phyloP scores from a whole-genome alignment of 2,888 invertebrate species.

The Drosophila helvetica region DNA sequence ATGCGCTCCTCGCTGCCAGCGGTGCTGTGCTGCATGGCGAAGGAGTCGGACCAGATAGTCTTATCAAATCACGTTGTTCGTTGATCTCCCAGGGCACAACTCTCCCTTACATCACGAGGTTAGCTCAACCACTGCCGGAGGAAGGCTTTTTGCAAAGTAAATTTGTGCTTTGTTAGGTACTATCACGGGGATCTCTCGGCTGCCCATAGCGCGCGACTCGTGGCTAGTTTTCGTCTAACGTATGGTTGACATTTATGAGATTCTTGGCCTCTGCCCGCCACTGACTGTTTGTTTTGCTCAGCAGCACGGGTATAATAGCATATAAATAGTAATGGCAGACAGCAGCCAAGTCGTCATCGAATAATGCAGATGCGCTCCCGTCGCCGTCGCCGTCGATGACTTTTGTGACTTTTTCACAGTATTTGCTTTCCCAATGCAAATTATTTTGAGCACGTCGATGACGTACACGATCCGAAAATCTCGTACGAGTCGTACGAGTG shows the following conservation, averaged over 20 bases:
- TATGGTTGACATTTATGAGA: constrained; percentile 26
- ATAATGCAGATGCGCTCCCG: constrained; percentile 39
- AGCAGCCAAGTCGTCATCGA: constrained; percentile 36
- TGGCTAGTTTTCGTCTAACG: constrained; percentile 17
- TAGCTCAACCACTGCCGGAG: constrained; percentile 1
- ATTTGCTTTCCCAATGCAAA: constrained; percentile 30
- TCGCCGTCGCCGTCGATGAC: constrained; percentile 1
- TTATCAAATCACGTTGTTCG: constrained; percentile 1
- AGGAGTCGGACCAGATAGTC: neutral
- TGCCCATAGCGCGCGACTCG: constrained; percentile 22
- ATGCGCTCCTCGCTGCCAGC: constrained; percentile 80
- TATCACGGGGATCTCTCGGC: constrained; percentile 46
- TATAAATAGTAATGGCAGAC: constrained; percentile 37
- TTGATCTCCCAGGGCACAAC: neutral
- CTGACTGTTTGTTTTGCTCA: constrained; percentile 1
- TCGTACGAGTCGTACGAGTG: neutral
- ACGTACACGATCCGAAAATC: constrained; percentile 35
- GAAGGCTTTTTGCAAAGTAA: constrained; percentile 34
- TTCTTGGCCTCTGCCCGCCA: constrained; percentile 20
- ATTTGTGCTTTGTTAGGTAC: constrained; percentile 32
- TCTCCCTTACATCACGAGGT: constrained; percentile 8
- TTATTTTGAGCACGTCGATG: constrained; percentile 39
- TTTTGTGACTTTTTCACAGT: constrained; percentile 18
- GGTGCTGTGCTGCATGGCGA: constrained; percentile 61
- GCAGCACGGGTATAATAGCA: constrained; percentile 6